Percentiles rank a stretch among this genome's conserved stretches.
Evolutionary conservation across 2,797 vertebrate genomes (phyloP).

Genomic region (Pampus argenteus): DNA sequence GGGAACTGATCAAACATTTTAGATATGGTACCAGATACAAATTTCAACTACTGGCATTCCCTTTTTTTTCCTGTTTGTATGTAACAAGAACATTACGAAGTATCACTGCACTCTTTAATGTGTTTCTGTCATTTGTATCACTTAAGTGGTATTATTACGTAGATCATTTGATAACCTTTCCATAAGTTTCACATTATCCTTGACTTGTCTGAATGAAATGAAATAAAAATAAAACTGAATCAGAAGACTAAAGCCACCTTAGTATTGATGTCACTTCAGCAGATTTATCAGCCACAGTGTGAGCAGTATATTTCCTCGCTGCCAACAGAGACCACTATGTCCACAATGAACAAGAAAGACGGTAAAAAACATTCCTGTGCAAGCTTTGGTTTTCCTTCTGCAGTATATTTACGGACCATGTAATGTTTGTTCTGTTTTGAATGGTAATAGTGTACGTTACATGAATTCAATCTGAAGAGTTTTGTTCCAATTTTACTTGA

Average conservation of each 20-base stretch:
- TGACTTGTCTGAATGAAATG: constrained; percentile 25
- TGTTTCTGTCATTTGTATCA: constrained; percentile 42
- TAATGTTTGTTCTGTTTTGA: constrained; percentile 65
- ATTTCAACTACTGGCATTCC: constrained; percentile 1
- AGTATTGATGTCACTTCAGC: constrained; percentile 39
- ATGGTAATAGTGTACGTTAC: constrained; percentile 63
- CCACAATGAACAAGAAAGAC: constrained; percentile 48
- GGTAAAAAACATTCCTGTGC: constrained; percentile 66
- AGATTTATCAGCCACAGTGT: constrained; percentile 25
- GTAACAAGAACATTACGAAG: constrained; percentile 7
- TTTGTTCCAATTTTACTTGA: constrained; percentile 73
- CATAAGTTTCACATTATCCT: constrained; percentile 23
- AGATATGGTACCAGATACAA: neutral
- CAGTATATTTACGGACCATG: constrained; percentile 61
- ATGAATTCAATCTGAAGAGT: constrained; percentile 49
- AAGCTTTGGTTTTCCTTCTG: constrained; percentile 39
- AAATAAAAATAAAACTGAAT: constrained; percentile 24
- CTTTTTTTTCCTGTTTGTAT: constrained; percentile 40
- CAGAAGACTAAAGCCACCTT: constrained; percentile 26
- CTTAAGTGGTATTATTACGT: constrained; percentile 53
- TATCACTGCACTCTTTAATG: constrained; percentile 28
- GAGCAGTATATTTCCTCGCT: constrained; percentile 29
- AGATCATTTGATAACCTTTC: constrained; percentile 71
- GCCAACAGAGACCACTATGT: constrained; percentile 33
- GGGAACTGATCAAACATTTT: constrained; percentile 20